Percentiles rank a stretch among this genome's conserved stretches.
These are phyloP conservation scores for Ancistrus triradiatus DNA, from an alignment of 2,113 vertebrate genomes.

Conservation along the genomic window DNA sequence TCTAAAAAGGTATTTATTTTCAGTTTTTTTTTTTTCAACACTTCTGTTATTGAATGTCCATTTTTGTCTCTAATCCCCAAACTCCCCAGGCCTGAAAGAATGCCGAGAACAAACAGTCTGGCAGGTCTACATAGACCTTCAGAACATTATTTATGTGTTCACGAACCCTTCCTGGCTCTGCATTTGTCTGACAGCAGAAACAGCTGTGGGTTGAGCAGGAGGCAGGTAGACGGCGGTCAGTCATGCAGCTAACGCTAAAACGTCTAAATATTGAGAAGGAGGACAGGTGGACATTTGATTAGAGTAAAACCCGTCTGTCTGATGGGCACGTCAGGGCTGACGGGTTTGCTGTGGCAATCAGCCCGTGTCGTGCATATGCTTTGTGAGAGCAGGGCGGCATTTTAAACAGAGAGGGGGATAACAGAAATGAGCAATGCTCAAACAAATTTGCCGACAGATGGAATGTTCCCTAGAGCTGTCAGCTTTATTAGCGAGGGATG, in stretches of 20 bases:
- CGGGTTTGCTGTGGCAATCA: conserved; percentile 1
- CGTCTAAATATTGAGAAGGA: not conserved
- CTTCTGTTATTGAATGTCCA: too few relatives aligned
- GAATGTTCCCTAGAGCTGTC: conserved; percentile 13
- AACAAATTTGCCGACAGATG: not conserved
- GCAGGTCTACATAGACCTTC: not conserved
- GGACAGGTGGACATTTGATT: conserved; percentile 17
- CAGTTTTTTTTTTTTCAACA: too few relatives aligned
- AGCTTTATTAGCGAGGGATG: conserved; percentile 2
- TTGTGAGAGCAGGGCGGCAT: not conserved
- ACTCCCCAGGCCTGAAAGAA: too few relatives aligned
- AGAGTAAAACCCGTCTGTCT: not conserved
- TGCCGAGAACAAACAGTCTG: not conserved
- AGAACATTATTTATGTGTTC: not conserved
- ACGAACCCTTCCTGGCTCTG: not conserved
- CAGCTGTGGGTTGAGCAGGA: conserved; percentile 17
- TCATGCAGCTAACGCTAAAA: not conserved
- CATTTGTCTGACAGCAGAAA: not conserved
- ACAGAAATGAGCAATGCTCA: conserved; percentile 3
- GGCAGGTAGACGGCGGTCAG: not conserved
- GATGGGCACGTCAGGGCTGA: not conserved
- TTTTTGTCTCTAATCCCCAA: too few relatives aligned
- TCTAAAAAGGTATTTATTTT: too few relatives aligned
- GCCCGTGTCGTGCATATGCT: conserved; percentile 14
- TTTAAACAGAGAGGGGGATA: not conserved